These are phyloP conservation scores for Margarornis squamiger DNA, from an alignment of 2,797 vertebrate species.

Conservation along the genomic window DNA sequence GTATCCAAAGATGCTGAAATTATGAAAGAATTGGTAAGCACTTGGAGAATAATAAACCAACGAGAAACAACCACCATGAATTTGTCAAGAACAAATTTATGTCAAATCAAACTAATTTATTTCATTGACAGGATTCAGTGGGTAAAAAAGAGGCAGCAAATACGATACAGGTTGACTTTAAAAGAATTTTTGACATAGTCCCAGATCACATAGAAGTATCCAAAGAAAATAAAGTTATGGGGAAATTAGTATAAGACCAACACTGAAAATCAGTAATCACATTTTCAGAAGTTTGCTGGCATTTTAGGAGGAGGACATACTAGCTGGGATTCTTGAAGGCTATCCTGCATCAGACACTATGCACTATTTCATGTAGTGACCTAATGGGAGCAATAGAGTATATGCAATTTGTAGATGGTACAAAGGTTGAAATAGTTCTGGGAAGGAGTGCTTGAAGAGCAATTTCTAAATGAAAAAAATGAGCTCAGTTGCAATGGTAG, in stretches of 20 bases:
- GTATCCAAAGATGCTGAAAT: neutral
- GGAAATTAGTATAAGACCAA: neutral
- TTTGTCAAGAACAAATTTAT: neutral
- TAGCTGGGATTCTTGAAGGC: neutral
- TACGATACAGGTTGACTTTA: neutral
- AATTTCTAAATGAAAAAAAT: constrained; percentile 33
- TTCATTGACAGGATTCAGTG: neutral
- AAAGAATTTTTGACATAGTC: neutral
- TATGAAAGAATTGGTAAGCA: neutral
- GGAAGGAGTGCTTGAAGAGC: constrained; percentile 12
- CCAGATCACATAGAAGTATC: neutral
- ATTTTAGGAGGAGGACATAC: neutral
- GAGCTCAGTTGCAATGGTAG: neutral
- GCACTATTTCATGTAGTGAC: neutral
- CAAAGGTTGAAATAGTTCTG: neutral
- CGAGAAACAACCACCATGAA: neutral
- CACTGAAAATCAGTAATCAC: neutral
- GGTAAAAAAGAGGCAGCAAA: neutral
- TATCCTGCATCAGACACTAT: neutral
- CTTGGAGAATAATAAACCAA: neutral
- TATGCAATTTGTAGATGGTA: neutral
- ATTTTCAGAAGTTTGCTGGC: neutral
- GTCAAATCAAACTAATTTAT: neutral
- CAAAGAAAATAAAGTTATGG: neutral
- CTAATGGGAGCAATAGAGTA: neutral